Base-by-base conservation (phyloP, 2,888 invertebrate species). In the Pyrgus malvae region DNA sequence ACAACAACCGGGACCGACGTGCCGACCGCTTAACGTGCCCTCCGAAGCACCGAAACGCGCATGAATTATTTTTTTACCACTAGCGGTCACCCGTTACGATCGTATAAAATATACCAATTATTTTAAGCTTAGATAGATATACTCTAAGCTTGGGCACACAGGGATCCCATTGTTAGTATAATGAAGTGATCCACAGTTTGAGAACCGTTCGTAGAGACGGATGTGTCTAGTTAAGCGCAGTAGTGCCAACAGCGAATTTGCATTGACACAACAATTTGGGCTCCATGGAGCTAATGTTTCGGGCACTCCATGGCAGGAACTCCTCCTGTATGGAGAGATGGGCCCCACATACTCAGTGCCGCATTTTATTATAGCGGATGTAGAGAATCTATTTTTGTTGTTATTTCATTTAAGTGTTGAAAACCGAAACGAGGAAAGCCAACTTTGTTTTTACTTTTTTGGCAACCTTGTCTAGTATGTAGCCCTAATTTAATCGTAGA, bases 161-260 rank as follows among this genome's bases (percentile, higher is more conserved):
- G n/a, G n/a, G n/a, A n/a, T n/a, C n/a, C 3, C 23, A 23, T 23
- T 37, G 7, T 16, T 16, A 35, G 12, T 6, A 16, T 35, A 16
- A 14, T 16, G 12, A 27, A 9, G 8, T 9, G 2, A 3, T 31
- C 31, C 11, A 5, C 3, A 33, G 27, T 12, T 51, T 51, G 51
- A 37, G 44, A 51, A 37, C 44, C 35, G 23, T 21, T 51, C 42
- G 44, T 51, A 35, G 70, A 76, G 76, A 80, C 83, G 85, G 85
- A 85, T 83, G 83, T 69, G 65, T 59, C 79, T 73, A 74, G 85
- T 85, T 85, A 78, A 76, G 74, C 51, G 17, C n/a, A 17, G 51
- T 53, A 53, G 51, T 53, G 51, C 51, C 51, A 53, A 53, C 51
- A 53, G 51, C 44, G 37, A 71, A 72, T 74, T 71, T 73, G 72